Evolutionary conservation across 2,797 vertebrate genomes (phyloP), one percentile per base, ranked within the genome.

Genomic region (Sebastes kiyomatsui): DNA sequence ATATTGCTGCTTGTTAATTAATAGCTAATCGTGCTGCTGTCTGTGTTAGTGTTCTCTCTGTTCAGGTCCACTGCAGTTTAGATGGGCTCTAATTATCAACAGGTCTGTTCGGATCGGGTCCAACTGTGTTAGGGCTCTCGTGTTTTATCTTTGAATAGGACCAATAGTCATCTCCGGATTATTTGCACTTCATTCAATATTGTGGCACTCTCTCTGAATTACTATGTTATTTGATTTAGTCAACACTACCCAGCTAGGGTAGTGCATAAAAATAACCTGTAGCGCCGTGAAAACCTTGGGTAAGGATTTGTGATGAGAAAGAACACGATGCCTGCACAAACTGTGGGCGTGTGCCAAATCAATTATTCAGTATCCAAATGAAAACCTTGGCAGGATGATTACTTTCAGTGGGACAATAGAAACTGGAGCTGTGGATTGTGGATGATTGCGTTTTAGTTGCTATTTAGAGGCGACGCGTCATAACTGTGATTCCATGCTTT

Each of bases 281-380:
- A 58, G 35, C 46, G 20, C 23, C 12, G 72, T 14, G 22, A 86
- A 67, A 87, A 76, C 52, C 25, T 80, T 58, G 64, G 54, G 69
- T 80, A 25, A 73, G 59, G 27, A 69, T 64, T 72, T 69, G 56
- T 66, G 38, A 67, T 67, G 60, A 80, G 75, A 65, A 75, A 78
- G 60, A 81, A 78, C 56, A 81, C 42, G 61, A 58, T 46, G 75
- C 71, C 64, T 79, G 75, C 72, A 80, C 67, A 85, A 87, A 84
- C 72, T 86, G 80, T 56, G 49, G 69, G 75, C 8, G 12, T 77
- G 60, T 54, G 69, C 82, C 87, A 83, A 80, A 88, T 92, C 75
- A 92, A 82, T 89, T 85, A 87, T 85, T 90, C 66, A 90, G 64
- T 7, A 84, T 75, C 77, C 68, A 86, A 91, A 90, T 87, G 69